Percentiles rank a stretch among this genome's conserved stretches.
phyloP scores from a whole-genome alignment of 2,113 vertebrate genomes.

The Platanista minor region DNA sequence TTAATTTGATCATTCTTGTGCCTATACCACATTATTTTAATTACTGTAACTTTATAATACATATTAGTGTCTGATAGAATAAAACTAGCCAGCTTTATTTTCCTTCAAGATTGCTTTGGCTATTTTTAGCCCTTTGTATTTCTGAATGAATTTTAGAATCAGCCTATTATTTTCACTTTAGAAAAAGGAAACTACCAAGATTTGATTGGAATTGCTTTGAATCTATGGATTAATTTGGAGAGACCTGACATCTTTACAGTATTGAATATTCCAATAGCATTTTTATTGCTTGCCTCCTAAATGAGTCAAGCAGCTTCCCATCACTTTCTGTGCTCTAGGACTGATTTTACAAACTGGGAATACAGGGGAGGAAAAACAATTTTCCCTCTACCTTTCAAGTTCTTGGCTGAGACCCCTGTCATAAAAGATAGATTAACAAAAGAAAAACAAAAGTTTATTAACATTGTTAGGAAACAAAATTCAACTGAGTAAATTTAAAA shows the following conservation, averaged over 20 bases:
- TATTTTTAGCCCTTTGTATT: background rate
- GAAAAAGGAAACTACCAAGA: background rate
- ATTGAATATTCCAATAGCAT: background rate
- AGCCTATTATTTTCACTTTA: background rate
- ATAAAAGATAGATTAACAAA: background rate
- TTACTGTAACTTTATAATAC: background rate
- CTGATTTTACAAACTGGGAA: conserved; percentile 1
- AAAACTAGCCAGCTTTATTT: background rate
- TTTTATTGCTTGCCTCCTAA: conserved; percentile 4
- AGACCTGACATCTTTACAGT: background rate
- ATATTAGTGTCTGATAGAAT: background rate
- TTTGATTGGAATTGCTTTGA: conserved; percentile 2
- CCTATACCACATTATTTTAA: background rate
- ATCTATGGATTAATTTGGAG: background rate
- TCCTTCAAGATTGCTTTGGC: background rate
- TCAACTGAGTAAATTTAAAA: background rate
- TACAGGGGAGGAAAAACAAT: background rate
- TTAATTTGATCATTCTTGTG: background rate
- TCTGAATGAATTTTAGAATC: background rate
- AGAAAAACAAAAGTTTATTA: background rate
- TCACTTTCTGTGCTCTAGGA: background rate
- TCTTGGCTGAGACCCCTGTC: background rate
- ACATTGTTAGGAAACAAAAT: background rate
- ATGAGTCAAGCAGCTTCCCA: background rate
- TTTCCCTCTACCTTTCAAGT: background rate